phyloP scores from a whole-genome alignment of 53 echinoderm and acorn worm species.

The Paelopatides confundens region DNA sequence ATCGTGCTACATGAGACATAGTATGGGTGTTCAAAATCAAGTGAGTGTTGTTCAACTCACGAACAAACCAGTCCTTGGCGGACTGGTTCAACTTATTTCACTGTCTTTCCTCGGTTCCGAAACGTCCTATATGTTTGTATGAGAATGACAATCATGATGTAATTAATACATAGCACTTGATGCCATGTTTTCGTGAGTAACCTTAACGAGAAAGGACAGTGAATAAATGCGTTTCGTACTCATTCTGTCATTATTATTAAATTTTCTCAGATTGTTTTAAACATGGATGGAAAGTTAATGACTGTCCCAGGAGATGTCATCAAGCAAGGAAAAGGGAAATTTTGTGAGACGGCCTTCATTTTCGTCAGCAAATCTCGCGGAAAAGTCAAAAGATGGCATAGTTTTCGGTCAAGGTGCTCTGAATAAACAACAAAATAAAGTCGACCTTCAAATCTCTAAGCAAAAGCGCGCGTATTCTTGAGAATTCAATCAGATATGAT shows the following conservation, averaged over 20 bases:
- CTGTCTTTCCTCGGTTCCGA: neutral
- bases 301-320: constrained; percentile 30
- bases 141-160: constrained; percentile 34
- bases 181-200: constrained; percentile 35
- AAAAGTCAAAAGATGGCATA: constrained; percentile 39
- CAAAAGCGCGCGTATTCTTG: too few species aligned
- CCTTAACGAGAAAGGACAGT: constrained; percentile 23
- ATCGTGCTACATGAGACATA: constrained; percentile 38
- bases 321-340: neutral
- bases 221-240: constrained; percentile 41
- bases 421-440: neutral
- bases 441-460: neutral
- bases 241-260: constrained; percentile 47
- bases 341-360: constrained; percentile 40
- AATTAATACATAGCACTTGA: constrained; percentile 45
- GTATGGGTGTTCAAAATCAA: constrained; percentile 39
- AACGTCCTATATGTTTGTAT: constrained; percentile 6
- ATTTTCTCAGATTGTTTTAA: constrained; percentile 39
- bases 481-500: too few species aligned
- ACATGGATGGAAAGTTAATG: constrained; percentile 28
- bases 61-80: neutral
- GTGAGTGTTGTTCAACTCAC: constrained; percentile 37
- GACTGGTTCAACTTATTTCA: neutral
- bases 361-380: constrained; percentile 3
- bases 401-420: constrained; percentile 43